Evolutionary conservation across 2,113 vertebrate genomes (phyloP).

Genomic region (Paradoxurus hermaphroditus): DNA sequence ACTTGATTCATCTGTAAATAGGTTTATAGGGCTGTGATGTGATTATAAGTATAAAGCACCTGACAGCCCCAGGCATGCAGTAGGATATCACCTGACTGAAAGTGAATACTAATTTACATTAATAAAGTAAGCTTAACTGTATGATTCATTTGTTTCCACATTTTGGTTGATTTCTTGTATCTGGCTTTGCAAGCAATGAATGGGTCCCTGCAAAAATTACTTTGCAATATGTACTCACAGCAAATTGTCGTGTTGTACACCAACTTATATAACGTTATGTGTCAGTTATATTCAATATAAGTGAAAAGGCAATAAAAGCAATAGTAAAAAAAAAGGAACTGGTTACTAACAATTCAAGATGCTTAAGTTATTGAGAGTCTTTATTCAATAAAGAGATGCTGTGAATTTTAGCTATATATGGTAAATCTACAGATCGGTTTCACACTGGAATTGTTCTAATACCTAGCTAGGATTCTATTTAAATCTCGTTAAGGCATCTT

Average conservation of each 20-base stretch:
- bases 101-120: background rate
- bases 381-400: background rate
- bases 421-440: background rate
- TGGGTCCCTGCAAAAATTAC: background rate
- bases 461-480: background rate
- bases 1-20: background rate
- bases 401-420: background rate
- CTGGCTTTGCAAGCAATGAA: background rate
- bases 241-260: background rate
- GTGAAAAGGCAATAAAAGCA: background rate
- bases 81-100: background rate
- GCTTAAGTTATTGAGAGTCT: background rate
- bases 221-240: background rate
- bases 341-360: background rate
- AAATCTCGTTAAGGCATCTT: background rate
- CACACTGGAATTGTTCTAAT: background rate
- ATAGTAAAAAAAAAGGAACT: background rate
- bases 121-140: background rate
- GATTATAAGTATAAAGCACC: background rate
- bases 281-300: background rate
- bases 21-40: background rate
- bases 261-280: background rate
- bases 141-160: background rate
- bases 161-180: background rate
- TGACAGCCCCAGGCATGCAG: background rate